A percentile compares a stretch with the other conserved stretches of the same genome.
phyloP scores from a whole-genome alignment of 2,888 invertebrate species.

The Camponotus fellah region DNA sequence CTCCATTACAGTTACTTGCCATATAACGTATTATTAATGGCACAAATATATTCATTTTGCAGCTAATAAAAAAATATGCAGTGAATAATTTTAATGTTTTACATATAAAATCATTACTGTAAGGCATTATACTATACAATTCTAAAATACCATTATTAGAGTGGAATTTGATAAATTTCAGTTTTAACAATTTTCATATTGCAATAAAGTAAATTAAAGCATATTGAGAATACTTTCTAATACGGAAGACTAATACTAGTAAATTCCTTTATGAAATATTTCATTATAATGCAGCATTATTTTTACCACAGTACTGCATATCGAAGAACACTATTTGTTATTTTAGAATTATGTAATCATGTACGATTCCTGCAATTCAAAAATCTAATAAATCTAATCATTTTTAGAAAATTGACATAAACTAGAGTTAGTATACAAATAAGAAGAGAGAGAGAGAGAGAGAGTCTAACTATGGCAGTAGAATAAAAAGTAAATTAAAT shows the following conservation, averaged over 20 bases:
- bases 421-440: slow-evolving; percentile 59
- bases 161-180: slow-evolving; percentile 52
- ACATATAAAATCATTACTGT: slow-evolving; percentile 46
- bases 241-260: slow-evolving; percentile 80
- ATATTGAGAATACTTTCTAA: slow-evolving; percentile 68
- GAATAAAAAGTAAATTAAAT: slow-evolving; percentile 63
- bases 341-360: slow-evolving; percentile 42
- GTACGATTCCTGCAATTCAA: slow-evolving; percentile 28
- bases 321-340: slow-evolving; percentile 42
- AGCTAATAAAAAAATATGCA: slow-evolving; percentile 47
- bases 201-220: slow-evolving; percentile 54
- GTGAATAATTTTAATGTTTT: slow-evolving; percentile 43
- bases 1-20: slow-evolving; percentile 59
- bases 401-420: slow-evolving; percentile 38
- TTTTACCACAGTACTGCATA: slow-evolving; percentile 49
- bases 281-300: slow-evolving; percentile 54
- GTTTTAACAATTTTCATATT: slow-evolving; percentile 52
- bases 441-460: slow-evolving; percentile 53
- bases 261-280: slow-evolving; percentile 64
- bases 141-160: slow-evolving; percentile 61
- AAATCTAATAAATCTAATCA: slow-evolving; percentile 24
- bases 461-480: slow-evolving; percentile 74
- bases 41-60: slow-evolving; percentile 43
- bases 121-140: slow-evolving; percentile 49
- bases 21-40: slow-evolving; percentile 44